phyloP scores from a whole-genome alignment of 2,113 vertebrate species.

The Oncorhynchus clarkii region DNA sequence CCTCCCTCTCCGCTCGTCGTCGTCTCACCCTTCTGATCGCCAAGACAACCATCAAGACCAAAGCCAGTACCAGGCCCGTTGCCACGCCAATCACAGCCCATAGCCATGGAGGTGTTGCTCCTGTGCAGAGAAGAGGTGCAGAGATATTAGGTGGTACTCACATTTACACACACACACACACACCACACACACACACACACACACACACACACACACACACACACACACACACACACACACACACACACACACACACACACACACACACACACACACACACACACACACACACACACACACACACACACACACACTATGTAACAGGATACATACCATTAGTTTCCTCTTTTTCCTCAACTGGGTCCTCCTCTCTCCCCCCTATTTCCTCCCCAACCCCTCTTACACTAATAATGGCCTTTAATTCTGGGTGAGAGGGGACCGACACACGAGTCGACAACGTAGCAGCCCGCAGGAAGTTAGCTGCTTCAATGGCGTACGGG shows the following conservation, averaged over 20 bases:
- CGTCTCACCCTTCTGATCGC: constrained; percentile 71
- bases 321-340: constrained; percentile 51
- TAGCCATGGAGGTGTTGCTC: constrained; percentile 63
- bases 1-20: constrained; percentile 54
- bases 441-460: constrained; percentile 48
- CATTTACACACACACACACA: neutral
- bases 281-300: too few species aligned
- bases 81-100: constrained; percentile 73
- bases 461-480: constrained; percentile 74
- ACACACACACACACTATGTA: neutral
- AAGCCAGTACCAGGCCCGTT: constrained; percentile 55
- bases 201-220: constrained; percentile 2
- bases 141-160: neutral
- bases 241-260: neutral
- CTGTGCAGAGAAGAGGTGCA: constrained; percentile 15
- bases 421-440: constrained; percentile 46
- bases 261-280: neutral
- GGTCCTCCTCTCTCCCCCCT: constrained; percentile 60
- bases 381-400: constrained; percentile 74
- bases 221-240: neutral
- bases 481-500: constrained; percentile 69
- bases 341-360: constrained; percentile 23
- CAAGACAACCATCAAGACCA: constrained; percentile 63
- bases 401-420: constrained; percentile 67
- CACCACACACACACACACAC: too few species aligned